Percentiles rank a stretch among this genome's conserved stretches.
Conservation (phyloP, 2,797 vertebrate genomes). For the Takifugu rubripes region DNA sequence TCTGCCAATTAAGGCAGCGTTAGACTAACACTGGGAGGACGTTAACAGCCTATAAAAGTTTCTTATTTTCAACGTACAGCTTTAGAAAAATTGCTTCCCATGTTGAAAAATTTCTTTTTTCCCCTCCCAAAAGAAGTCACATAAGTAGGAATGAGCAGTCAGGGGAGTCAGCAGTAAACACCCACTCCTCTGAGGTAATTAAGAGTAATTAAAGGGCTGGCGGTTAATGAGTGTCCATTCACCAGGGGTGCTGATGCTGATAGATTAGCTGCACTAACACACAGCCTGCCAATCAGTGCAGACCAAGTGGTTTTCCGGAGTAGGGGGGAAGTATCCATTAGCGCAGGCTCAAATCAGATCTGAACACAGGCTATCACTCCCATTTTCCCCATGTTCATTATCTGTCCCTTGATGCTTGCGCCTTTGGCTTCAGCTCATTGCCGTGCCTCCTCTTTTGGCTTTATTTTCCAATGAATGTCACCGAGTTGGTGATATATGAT, state of each 20-base stretch:
- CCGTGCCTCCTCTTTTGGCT: conserved; percentile 62
- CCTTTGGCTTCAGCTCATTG: conserved; percentile 72
- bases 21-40: too few species aligned
- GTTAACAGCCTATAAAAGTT: too few species aligned
- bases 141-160: not conserved
- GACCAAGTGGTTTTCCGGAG: conserved; percentile 78
- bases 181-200: conserved; percentile 73
- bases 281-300: conserved; percentile 75
- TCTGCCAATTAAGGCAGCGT: too few species aligned
- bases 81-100: too few species aligned
- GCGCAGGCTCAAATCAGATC: conserved; percentile 75
- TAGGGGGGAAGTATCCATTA: conserved; percentile 79
- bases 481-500: conserved; percentile 68
- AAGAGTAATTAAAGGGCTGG: conserved; percentile 76
- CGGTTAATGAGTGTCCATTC: conserved; percentile 73
- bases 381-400: conserved; percentile 77
- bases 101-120: conserved; percentile 7
- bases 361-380: conserved; percentile 69
- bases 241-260: conserved; percentile 69
- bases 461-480: conserved; percentile 71
- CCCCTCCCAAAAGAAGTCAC: conserved; percentile 17
- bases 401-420: conserved; percentile 74
- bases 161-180: conserved; percentile 59
- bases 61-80: too few species aligned
- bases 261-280: conserved; percentile 72